Evolutionary conservation across 1,140 invertebrate species (phyloP).

Genomic region (Papilio polytes): DNA sequence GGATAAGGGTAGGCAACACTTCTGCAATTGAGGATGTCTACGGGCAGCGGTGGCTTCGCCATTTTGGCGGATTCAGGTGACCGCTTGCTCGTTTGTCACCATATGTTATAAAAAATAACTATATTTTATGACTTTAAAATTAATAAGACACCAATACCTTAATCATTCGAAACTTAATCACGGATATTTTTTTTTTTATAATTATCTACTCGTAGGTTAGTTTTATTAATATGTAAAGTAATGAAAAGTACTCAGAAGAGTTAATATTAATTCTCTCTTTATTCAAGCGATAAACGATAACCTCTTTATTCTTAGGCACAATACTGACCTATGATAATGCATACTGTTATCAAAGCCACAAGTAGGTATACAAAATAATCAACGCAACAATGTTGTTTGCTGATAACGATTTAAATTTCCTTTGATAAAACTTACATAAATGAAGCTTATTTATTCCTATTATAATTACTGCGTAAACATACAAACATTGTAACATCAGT

Average conservation of each 20-base stretch:
- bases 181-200: too few relatives aligned
- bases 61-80: too few relatives aligned
- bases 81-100: too few relatives aligned
- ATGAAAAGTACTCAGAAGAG: background rate
- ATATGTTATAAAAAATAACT: too few relatives aligned
- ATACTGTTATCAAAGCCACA: slow-evolving; percentile 19
- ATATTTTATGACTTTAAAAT: too few relatives aligned
- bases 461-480: background rate
- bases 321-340: slow-evolving; percentile 39
- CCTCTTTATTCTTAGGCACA: slow-evolving; percentile 35
- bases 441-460: slow-evolving; percentile 5
- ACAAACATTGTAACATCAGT: background rate
- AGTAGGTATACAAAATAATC: slow-evolving; percentile 2
- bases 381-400: slow-evolving; percentile 35
- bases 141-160: too few relatives aligned
- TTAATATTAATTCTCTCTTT: background rate
- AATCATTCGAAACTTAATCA: too few relatives aligned
- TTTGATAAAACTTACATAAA: slow-evolving; percentile 35
- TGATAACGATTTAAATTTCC: slow-evolving; percentile 37
- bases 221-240: background rate
- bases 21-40: too few relatives aligned
- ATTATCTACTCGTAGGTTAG: background rate
- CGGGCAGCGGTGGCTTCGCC: too few relatives aligned
- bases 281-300: slow-evolving; percentile 24
- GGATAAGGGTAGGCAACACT: too few relatives aligned